Evolutionary conservation across 2,113 vertebrate genomes (phyloP), one percentile per base, ranked within the genome.

Genomic region (Gymnarchus niloticus): DNA sequence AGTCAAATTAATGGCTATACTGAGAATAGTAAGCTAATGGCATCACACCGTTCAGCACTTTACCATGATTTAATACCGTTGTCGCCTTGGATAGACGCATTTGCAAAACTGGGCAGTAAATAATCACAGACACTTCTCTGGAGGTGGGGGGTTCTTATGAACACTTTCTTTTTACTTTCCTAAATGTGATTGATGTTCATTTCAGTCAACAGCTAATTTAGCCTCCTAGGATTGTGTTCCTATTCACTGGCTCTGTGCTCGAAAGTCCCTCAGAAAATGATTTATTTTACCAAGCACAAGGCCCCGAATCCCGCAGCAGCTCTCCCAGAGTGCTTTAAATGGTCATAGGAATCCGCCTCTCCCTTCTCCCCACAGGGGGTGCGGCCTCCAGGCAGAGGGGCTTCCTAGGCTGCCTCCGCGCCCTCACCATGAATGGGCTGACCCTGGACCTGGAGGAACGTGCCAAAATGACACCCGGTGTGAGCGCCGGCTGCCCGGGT

Each of bases 361-460:
- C 54, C 23, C 52, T 56, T 19, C 41, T 84, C 6, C 10, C 85
- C 83, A 49, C 89, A 99, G 98, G 98, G 6, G 96, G 97, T 56
- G 97, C 96, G 0, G 94, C 96, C 21, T 96, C 97, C 37, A 96
- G 95, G 90, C 96, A 96, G 90, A 95, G 94, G 37, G 97, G 97
- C 0, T 98, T 98, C 89, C 90, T 99, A 83, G 98, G 98, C 84
- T 99, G 98, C 83, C 95, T 99, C 86, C 91, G 98, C n/a, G 96
- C 96, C 6, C 92, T 99, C 61, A 94, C 91, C 19, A 85, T 98
- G 91, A 99, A 99, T 54, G 97, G 98, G 0, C 92, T 93, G 77
- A 95, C 91, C 84, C 90, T 98, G 5, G 96, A 99, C 88, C 95
- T 99, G 57, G 97, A 99, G 84, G 98, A 99, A 86, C 90, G 95